Evolutionary conservation across 2,113 vertebrate genomes (phyloP), one percentile per base, ranked within the genome.

Genomic region (Miniopterus natalensis): DNA sequence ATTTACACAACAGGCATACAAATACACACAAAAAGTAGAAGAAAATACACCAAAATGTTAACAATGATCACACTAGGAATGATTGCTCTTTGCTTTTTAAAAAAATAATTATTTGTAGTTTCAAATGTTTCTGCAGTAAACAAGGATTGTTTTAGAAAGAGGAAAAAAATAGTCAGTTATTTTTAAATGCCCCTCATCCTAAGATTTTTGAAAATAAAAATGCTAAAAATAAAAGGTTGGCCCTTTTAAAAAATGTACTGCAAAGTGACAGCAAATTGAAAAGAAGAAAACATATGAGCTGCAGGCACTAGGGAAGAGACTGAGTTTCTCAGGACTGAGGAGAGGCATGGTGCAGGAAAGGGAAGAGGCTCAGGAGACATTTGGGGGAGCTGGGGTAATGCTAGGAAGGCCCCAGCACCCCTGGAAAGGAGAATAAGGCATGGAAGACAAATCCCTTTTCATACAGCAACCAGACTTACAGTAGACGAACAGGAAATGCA

Each of bases 131-230:
- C 53, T 23, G 18, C 68, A 74, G 27, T 80, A 88, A 94, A 96
- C 18, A 83, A 61, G 31, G 8, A 20, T 55, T 84, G 4, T 55
- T 97, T 78, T 88, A n/a, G 59, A 94, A 65, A 47, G 5, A 49
- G 57, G 51, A 55, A 77, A 84, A 88, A 53, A 57, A 25, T 29
- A 92, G n/a, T n/a, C 40, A 68, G 23, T 49, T 79, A 57, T 78
- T 94, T 88, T 84, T 75, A 94, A 91, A 84, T 61, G 17, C 6
- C 25, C 45, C 66, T 81, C 20, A 42, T 77, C 25, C 27, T 65
- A 89, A 92, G 25, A 90, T 92, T 94, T 36, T 80, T 80, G 14
- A 92, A 95, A 95, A 47, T 61, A 86, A 71, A 90, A 79, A 68
- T 68, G 49, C 49, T 90, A 85, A 88, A 93, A 95, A 88, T 83